Conservation (phyloP, 2,888 invertebrate species). For the Druceiella hillmani region DNA sequence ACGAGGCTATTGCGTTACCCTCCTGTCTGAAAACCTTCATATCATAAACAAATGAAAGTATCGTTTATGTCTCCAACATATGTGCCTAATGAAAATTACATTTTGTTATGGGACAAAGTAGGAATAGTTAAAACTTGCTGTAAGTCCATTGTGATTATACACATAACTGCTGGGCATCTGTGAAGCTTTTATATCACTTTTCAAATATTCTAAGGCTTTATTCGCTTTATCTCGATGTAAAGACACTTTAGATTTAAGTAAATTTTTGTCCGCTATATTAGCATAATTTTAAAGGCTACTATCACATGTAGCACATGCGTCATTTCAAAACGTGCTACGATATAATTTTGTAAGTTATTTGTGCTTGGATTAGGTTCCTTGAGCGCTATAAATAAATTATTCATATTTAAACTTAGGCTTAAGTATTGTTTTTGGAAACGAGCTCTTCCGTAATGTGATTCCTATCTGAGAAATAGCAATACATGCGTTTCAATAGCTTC, state of each 20-base stretch:
- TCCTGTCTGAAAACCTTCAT: slow-evolving; percentile 22
- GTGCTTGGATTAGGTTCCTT: too few relatives aligned
- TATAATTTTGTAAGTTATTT: slow-evolving; percentile 11
- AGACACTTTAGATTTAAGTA: slow-evolving; percentile 4
- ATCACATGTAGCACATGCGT: slow-evolving; percentile 11
- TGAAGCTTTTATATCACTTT: slow-evolving; percentile 17
- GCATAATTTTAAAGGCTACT: slow-evolving; percentile 6
- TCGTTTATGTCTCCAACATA: slow-evolving; percentile 23
- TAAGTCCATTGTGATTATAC: slow-evolving; percentile 24
- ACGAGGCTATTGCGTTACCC: slow-evolving; percentile 21
- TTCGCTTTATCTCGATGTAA: slow-evolving; percentile 19
- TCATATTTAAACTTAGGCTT: too few relatives aligned
- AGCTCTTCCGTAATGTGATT: too few relatives aligned
- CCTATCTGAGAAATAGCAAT: too few relatives aligned
- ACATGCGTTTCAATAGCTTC: too few relatives aligned
- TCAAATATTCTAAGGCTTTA: slow-evolving; percentile 15
- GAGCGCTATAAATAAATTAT: too few relatives aligned
- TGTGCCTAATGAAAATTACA: slow-evolving; percentile 27
- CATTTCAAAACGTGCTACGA: slow-evolving; percentile 9
- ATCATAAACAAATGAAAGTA: too few relatives aligned
- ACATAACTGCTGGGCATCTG: slow-evolving; percentile 17
- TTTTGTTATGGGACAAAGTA: slow-evolving; percentile 26
- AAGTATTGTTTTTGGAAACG: too few relatives aligned
- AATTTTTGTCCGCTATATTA: slow-evolving; percentile 5
- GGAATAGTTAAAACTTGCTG: slow-evolving; percentile 28